Conservation (phyloP, 37 sponge, comb jelly and placozoan species). For the Halichondria panicea region DNA sequence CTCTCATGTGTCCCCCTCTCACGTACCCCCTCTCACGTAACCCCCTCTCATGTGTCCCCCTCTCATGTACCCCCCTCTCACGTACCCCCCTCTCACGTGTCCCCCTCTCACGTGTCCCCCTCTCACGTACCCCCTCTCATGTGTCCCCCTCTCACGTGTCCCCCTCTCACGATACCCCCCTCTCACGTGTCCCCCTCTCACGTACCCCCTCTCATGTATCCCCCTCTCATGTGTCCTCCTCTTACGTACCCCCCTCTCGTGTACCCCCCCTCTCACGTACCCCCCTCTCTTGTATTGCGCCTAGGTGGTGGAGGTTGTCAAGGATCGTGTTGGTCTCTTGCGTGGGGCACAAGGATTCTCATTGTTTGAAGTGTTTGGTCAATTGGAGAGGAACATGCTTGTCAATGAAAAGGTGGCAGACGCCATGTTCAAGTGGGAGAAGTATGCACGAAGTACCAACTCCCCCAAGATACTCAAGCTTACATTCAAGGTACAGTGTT, state of each 20-base stretch:
- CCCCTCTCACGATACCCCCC: too few species aligned
- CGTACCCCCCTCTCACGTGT: too few species aligned
- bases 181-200: too few species aligned
- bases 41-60: too few species aligned
- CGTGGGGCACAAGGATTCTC: constrained; percentile 76
- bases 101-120: too few species aligned
- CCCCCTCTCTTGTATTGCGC: background rate
- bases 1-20: too few species aligned
- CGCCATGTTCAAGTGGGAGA: constrained; percentile 98
- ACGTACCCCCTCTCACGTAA: too few species aligned
- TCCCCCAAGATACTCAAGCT: constrained; percentile 80
- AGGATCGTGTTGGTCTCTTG: constrained; percentile 86
- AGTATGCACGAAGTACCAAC: constrained; percentile 85
- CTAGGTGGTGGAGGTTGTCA: constrained; percentile 89
- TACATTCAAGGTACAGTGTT: constrained; percentile 83
- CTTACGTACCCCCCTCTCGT: background rate
- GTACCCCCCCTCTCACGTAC: background rate
- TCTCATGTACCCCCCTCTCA: too few species aligned
- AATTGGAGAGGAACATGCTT: constrained; percentile 92
- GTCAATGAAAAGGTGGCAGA: constrained; percentile 93
- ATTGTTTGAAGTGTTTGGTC: constrained; percentile 92
- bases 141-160: too few species aligned
- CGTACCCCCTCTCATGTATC: too few species aligned
- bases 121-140: too few species aligned
- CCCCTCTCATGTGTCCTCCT: background rate